A percentile compares a stretch with the other conserved stretches of the same genome.
Evolutionary conservation across 2,113 vertebrate species (phyloP).

Genomic region (Tauraco erythrolophus): DNA sequence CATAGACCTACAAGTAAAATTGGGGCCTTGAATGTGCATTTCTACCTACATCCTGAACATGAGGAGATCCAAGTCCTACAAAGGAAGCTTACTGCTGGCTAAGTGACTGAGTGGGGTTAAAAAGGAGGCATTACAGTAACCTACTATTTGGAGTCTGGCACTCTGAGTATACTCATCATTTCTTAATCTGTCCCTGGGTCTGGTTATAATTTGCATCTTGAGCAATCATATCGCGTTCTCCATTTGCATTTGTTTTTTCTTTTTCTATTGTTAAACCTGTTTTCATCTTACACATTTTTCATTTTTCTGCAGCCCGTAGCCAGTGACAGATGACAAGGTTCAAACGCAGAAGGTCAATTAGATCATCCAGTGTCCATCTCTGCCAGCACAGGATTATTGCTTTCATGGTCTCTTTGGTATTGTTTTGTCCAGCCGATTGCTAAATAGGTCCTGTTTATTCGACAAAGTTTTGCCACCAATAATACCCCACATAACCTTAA

Average conservation of each 20-base stretch:
- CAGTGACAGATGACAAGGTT: conserved; percentile 33
- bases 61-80: neutral
- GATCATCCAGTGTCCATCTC: neutral
- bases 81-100: neutral
- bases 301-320: conserved; percentile 34
- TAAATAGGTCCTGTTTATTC: neutral
- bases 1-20: neutral
- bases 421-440: conserved; percentile 3
- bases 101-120: conserved; percentile 16
- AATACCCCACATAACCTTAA: conserved; percentile 4
- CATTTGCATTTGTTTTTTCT: conserved; percentile 39
- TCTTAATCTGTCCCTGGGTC: conserved; percentile 30
- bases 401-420: conserved; percentile 28
- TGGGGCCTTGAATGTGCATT: neutral
- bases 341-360: conserved; percentile 15
- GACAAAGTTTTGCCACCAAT: conserved; percentile 6
- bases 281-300: conserved; percentile 35
- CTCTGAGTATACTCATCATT: conserved; percentile 1
- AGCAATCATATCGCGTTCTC: neutral
- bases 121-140: conserved; percentile 38
- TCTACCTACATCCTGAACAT: neutral
- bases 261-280: conserved; percentile 58
- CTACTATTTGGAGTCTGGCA: conserved; percentile 51
- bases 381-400: conserved; percentile 25
- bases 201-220: conserved; percentile 54